A percentile compares a stretch with the other conserved stretches of the same genome.
Evolutionary conservation across 2,113 vertebrate genomes (phyloP).

Genomic region (Dromiciops gliroides): DNA sequence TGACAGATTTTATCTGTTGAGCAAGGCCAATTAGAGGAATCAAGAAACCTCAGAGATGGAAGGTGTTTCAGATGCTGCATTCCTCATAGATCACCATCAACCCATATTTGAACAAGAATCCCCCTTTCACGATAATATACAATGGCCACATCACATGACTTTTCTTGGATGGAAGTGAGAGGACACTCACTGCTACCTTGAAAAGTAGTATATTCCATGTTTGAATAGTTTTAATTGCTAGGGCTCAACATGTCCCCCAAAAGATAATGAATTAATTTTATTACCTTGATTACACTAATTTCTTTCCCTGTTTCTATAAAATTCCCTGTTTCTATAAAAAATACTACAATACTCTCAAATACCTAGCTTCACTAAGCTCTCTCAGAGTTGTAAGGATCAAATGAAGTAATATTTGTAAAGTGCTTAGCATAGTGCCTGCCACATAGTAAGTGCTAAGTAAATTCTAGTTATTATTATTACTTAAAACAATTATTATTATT

Average conservation of each 20-base stretch:
- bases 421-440: too few species aligned
- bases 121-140: background rate
- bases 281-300: background rate
- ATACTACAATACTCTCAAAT: background rate
- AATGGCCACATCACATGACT: background rate
- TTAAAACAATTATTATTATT: too few species aligned
- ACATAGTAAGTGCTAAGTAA: too few species aligned
- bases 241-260: background rate
- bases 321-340: background rate
- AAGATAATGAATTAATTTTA: background rate
- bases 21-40: too few species aligned
- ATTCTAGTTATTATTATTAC: too few species aligned
- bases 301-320: background rate
- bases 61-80: background rate
- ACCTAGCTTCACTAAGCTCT: background rate
- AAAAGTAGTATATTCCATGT: background rate
- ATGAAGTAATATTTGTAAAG: background rate
- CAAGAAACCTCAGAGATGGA: too few species aligned
- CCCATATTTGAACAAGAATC: background rate
- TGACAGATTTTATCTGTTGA: too few species aligned
- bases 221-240: background rate
- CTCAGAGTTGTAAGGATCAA: background rate
- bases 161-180: background rate
- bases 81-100: background rate
- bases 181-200: background rate